These are phyloP conservation scores for Damaliscus lunatus DNA, from an alignment of 2,113 vertebrate genomes.

Conservation along the genomic window DNA sequence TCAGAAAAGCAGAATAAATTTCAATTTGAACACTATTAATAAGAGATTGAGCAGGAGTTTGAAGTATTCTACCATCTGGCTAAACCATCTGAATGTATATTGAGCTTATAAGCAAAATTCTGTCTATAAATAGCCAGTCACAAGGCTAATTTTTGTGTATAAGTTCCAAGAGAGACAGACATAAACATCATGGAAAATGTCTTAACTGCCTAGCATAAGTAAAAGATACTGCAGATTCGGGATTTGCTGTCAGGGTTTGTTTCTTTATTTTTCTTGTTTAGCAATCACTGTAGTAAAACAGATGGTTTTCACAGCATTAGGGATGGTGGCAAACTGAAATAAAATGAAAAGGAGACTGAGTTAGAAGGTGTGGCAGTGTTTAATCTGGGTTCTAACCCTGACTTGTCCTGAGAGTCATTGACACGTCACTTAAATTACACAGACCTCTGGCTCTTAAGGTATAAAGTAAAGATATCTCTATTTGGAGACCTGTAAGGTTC, in stretches of 20 bases:
- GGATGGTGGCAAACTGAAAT: neutral
- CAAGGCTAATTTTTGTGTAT: neutral
- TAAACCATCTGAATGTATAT: neutral
- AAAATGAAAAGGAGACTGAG: neutral
- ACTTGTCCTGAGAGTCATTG: neutral
- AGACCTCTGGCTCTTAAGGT: neutral
- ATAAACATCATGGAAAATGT: conserved; percentile 1
- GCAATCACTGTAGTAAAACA: neutral
- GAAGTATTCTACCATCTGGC: neutral
- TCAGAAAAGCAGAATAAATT: conserved; percentile 10
- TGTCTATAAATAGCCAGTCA: neutral
- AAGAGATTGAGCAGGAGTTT: neutral
- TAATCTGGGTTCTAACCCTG: neutral
- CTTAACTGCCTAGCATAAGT: neutral
- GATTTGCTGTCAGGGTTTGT: neutral
- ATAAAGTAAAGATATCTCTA: neutral
- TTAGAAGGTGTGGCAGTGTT: neutral
- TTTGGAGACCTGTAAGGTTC: neutral
- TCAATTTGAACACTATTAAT: neutral
- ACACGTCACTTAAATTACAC: neutral
- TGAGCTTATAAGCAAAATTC: neutral
- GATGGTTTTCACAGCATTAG: neutral
- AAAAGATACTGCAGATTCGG: neutral
- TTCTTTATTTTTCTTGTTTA: neutral
- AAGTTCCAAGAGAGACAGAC: conserved; percentile 1